These are phyloP conservation scores for Muntiacus reevesi DNA, from an alignment of 2,113 vertebrate species.

Conservation along the genomic window DNA sequence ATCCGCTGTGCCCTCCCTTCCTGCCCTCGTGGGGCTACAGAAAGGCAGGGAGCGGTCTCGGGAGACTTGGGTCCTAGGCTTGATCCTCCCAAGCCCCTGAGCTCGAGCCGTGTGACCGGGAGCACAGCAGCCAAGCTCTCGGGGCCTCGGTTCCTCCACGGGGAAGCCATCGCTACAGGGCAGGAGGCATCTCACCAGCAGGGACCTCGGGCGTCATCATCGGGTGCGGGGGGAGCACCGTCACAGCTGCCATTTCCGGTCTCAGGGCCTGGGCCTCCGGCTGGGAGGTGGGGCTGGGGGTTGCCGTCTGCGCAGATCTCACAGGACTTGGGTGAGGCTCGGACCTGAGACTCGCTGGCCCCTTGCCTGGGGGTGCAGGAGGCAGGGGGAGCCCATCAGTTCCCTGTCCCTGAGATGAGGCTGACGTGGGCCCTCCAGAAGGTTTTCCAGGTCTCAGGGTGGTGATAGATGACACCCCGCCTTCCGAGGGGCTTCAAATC, in stretches of 20 bases:
- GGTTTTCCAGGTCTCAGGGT: neutral
- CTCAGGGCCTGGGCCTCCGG: neutral
- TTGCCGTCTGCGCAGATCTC: accelerated
- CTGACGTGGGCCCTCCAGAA: accelerated
- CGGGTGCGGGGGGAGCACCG: accelerated
- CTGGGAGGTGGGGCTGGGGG: neutral
- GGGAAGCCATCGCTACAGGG: neutral
- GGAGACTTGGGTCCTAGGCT: neutral
- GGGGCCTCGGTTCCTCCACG: neutral
- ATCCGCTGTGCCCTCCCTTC: neutral
- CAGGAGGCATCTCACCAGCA: neutral
- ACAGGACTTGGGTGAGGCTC: neutral
- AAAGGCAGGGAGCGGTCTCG: neutral
- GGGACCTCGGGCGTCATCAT: neutral
- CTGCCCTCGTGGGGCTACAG: neutral
- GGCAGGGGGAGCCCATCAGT: neutral
- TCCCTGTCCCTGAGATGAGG: neutral
- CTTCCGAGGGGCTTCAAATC: neutral
- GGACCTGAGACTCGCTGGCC: neutral
- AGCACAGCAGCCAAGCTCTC: neutral
- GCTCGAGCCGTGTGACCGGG: neutral
- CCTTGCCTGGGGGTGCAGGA: neutral
- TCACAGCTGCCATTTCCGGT: neutral
- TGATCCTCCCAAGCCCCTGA: neutral
- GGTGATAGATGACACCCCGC: neutral